phyloP scores from a whole-genome alignment of 92 coral and sea anemone genomes.

The Palythoa caribaeorum region DNA sequence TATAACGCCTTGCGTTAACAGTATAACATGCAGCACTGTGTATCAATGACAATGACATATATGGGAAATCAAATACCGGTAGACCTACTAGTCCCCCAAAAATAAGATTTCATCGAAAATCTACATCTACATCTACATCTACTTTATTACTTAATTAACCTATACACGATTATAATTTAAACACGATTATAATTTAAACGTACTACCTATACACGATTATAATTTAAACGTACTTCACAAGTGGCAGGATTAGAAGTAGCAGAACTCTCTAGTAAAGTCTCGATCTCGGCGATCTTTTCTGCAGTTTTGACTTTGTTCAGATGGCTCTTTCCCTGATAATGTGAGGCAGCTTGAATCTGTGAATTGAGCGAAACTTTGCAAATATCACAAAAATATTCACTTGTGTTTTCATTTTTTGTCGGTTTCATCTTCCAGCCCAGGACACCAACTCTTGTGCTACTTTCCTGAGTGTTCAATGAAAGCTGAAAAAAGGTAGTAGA shows the following conservation, averaged over 20 bases:
- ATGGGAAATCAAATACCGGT: too few species aligned
- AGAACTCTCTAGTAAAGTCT: neutral
- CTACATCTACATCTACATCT: too few species aligned
- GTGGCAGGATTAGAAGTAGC: neutral
- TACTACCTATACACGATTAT: neutral
- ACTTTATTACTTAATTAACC: too few species aligned
- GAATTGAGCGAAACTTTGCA: constrained; percentile 84
- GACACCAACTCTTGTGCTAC: constrained; percentile 10
- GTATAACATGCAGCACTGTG: too few species aligned
- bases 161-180: neutral
- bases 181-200: neutral
- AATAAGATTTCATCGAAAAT: too few species aligned
- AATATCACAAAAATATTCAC: constrained; percentile 67
- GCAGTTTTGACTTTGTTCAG: constrained; percentile 69
- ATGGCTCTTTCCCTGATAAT: constrained; percentile 86
- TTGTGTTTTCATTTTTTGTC: constrained; percentile 23
- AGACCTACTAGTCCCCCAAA: too few species aligned
- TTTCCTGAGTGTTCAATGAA: constrained; percentile 12
- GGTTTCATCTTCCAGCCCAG: constrained; percentile 21
- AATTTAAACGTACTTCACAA: neutral
- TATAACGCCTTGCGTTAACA: too few species aligned
- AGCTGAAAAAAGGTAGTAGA: constrained; percentile 28
- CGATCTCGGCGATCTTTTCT: constrained; percentile 55
- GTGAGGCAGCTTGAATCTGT: constrained; percentile 81
- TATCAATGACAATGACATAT: too few species aligned